These are phyloP conservation scores for Isoperla grammatica DNA, from an alignment of 2,888 invertebrate species.

Conservation along the genomic window DNA sequence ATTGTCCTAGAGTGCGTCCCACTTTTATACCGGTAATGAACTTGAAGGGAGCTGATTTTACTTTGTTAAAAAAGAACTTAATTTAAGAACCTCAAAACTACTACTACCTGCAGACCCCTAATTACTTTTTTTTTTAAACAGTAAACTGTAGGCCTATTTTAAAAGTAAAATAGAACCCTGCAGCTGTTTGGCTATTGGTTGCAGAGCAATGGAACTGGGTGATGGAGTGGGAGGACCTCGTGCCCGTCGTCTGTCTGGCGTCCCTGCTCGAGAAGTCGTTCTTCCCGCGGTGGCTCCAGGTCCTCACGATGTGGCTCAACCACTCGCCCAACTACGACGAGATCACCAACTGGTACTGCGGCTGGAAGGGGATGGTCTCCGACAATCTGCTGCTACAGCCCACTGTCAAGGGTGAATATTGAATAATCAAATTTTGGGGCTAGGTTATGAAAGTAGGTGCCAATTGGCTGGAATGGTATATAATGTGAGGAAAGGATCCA, in stretches of 20 bases:
- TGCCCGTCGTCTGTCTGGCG: slow-evolving; percentile 71
- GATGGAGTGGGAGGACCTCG: slow-evolving; percentile 85
- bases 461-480: no score
- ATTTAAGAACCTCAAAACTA: slow-evolving; percentile 8
- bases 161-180: no score
- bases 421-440: no score
- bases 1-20: no score
- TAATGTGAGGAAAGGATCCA: no score
- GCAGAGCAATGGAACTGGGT: slow-evolving; percentile 91
- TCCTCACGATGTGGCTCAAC: slow-evolving; percentile 84
- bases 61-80: neutral
- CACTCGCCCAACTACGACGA: slow-evolving; percentile 85
- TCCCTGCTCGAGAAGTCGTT: slow-evolving; percentile 80
- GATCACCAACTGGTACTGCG: slow-evolving; percentile 78
- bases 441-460: no score
- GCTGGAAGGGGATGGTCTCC: slow-evolving; percentile 54
- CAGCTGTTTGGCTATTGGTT: slow-evolving; percentile 25
- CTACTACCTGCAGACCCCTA: slow-evolving; percentile 17
- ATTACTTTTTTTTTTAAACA: slow-evolving; percentile 11
- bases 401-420: slow-evolving; percentile 48
- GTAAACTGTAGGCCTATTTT: neutral
- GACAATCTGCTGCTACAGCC: slow-evolving; percentile 50
- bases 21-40: no score
- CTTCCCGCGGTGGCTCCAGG: slow-evolving; percentile 89
- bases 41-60: no score